A percentile compares a stretch with the other conserved stretches of the same genome.
phyloP scores from a whole-genome alignment of 2,113 vertebrate species.

The Calyptomena viridis region DNA sequence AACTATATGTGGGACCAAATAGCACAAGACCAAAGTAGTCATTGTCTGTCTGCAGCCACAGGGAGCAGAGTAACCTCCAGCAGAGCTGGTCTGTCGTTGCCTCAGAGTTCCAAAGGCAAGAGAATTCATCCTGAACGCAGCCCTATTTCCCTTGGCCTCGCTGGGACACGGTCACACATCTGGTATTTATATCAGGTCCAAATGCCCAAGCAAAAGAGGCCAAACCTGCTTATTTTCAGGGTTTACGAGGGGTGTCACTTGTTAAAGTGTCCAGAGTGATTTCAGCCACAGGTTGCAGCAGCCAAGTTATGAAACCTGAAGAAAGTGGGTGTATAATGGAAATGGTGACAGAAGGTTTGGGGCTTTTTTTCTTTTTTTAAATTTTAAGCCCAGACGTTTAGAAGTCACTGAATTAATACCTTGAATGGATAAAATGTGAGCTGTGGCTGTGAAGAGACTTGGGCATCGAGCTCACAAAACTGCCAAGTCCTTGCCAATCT shows the following conservation, averaged over 20 bases:
- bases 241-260: not conserved
- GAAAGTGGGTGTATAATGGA: conserved; percentile 5
- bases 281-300: not conserved
- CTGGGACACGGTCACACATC: not conserved
- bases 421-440: not conserved
- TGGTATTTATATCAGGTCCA: not conserved
- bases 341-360: not conserved
- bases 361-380: not conserved
- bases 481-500: not conserved
- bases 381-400: not conserved
- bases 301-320: not conserved
- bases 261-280: conserved; percentile 1
- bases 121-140: rapidly evolving
- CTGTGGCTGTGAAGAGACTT: not conserved
- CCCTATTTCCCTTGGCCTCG: rapidly evolving
- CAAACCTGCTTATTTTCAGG: not conserved
- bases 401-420: not conserved
- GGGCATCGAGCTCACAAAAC: not conserved
- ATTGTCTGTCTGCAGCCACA: not conserved
- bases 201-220: not conserved
- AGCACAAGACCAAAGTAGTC: not conserved
- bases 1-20: not conserved
- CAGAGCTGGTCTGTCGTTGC: not conserved
- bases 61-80: not conserved
- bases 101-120: not conserved